phyloP scores from a whole-genome alignment of 2,888 invertebrate species.

The Scaptomyza flava region DNA sequence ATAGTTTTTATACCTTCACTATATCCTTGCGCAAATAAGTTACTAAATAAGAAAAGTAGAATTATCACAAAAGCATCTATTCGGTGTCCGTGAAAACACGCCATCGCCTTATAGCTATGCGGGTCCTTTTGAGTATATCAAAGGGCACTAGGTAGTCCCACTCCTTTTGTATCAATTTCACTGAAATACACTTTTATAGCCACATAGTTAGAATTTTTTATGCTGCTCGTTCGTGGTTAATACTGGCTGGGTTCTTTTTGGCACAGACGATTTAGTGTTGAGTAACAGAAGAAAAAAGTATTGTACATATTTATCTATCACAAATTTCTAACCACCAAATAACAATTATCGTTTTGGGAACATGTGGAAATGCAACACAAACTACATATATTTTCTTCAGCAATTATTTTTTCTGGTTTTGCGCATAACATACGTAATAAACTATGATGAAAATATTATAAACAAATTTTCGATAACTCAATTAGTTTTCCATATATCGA shows the following conservation, averaged over 20 bases:
- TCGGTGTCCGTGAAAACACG: slow-evolving; percentile 57
- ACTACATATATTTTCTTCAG: background rate
- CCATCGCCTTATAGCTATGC: slow-evolving; percentile 52
- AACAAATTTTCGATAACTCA: too few species aligned
- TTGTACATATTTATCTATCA: slow-evolving; percentile 19
- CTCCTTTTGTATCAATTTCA: slow-evolving; percentile 42
- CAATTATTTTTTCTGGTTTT: too few species aligned
- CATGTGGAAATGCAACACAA: background rate
- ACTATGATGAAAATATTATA: too few species aligned
- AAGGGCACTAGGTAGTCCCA: slow-evolving; percentile 52
- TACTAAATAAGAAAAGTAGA: slow-evolving; percentile 57
- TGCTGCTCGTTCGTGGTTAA: slow-evolving; percentile 51
- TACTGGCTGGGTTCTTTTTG: slow-evolving; percentile 58
- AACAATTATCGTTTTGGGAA: slow-evolving; percentile 8
- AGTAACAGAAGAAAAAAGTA: slow-evolving; percentile 11
- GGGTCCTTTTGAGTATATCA: slow-evolving; percentile 37
- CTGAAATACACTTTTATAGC: slow-evolving; percentile 51
- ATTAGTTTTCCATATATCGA: too few species aligned
- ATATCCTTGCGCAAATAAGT: slow-evolving; percentile 54
- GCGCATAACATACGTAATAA: too few species aligned
- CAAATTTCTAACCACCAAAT: background rate
- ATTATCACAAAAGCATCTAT: slow-evolving; percentile 50
- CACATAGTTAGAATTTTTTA: slow-evolving; percentile 52
- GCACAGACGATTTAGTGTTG: slow-evolving; percentile 51
- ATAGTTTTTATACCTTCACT: slow-evolving; percentile 46